These are phyloP conservation scores for Aspiorhynchus laticeps DNA, from an alignment of 2,113 vertebrate species.

Conservation along the genomic window DNA sequence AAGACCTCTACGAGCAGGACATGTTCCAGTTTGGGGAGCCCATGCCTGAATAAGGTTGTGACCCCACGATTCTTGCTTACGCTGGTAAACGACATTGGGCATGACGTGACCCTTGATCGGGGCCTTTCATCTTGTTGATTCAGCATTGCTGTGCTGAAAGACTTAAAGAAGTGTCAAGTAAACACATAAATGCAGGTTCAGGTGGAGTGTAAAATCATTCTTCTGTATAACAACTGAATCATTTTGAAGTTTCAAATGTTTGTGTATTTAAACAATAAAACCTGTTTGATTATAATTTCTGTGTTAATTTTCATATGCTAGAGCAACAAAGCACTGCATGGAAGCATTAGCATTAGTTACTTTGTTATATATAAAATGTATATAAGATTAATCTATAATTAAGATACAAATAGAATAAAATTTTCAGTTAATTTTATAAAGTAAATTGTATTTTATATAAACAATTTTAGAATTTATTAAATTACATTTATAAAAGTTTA, in stretches of 20 bases:
- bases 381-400: no score
- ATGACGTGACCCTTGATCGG: constrained; percentile 55
- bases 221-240: neutral
- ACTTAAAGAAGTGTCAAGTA: neutral
- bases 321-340: neutral
- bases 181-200: neutral
- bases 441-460: no score
- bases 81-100: neutral
- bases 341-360: no score
- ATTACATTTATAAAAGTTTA: no score
- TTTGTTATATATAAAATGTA: no score
- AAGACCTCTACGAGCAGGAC: constrained; percentile 86
- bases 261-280: constrained; percentile 35
- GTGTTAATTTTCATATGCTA: neutral
- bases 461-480: no score
- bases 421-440: no score
- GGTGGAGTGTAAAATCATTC: neutral
- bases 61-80: constrained; percentile 60
- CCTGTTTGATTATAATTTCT: constrained; percentile 2
- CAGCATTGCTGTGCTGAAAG: neutral
- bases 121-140: neutral
- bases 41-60: constrained; percentile 22
- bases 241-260: neutral
- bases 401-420: no score
- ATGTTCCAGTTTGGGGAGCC: constrained; percentile 83